A percentile compares a stretch with the other conserved stretches of the same genome.
These are phyloP conservation scores for Pitangus sulphuratus DNA, from an alignment of 2,797 vertebrate genomes.

Conservation along the genomic window DNA sequence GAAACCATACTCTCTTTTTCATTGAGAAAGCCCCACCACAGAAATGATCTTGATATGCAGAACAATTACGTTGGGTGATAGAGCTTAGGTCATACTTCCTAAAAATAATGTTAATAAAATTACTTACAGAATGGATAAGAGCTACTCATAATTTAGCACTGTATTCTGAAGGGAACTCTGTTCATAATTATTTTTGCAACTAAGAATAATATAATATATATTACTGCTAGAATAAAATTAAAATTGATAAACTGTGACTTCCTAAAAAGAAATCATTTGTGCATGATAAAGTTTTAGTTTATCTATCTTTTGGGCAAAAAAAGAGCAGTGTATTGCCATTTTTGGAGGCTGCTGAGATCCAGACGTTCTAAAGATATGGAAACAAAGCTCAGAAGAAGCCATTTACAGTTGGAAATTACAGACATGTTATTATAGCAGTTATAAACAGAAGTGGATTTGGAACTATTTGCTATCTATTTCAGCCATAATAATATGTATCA, in stretches of 20 bases:
- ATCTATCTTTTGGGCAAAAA: slow-evolving; percentile 5
- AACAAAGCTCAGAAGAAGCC: not conserved
- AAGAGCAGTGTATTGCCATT: not conserved
- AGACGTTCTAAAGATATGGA: not conserved
- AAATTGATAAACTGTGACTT: slow-evolving; percentile 37
- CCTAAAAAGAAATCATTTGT: slow-evolving; percentile 6
- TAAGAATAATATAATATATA: slow-evolving; percentile 45
- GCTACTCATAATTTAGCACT: slow-evolving; percentile 7
- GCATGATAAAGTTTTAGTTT: slow-evolving; percentile 23
- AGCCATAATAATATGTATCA: not conserved
- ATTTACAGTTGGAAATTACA: not conserved
- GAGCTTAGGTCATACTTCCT: slow-evolving; percentile 27
- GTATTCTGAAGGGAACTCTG: not conserved
- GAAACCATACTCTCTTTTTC: slow-evolving; percentile 18
- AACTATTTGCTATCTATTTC: not conserved
- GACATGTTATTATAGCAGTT: not conserved
- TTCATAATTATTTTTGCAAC: slow-evolving; percentile 46
- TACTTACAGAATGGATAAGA: slow-evolving; percentile 32
- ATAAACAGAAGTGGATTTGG: not conserved
- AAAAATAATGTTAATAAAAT: slow-evolving; percentile 57
- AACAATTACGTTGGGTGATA: slow-evolving; percentile 33
- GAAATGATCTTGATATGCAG: slow-evolving; percentile 24
- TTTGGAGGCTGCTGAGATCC: not conserved
- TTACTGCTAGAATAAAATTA: slow-evolving; percentile 27
- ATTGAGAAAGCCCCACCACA: slow-evolving; percentile 2